phyloP scores from a whole-genome alignment of 92 coral and sea anemone genomes.

The Umimayanthus chanpuru region DNA sequence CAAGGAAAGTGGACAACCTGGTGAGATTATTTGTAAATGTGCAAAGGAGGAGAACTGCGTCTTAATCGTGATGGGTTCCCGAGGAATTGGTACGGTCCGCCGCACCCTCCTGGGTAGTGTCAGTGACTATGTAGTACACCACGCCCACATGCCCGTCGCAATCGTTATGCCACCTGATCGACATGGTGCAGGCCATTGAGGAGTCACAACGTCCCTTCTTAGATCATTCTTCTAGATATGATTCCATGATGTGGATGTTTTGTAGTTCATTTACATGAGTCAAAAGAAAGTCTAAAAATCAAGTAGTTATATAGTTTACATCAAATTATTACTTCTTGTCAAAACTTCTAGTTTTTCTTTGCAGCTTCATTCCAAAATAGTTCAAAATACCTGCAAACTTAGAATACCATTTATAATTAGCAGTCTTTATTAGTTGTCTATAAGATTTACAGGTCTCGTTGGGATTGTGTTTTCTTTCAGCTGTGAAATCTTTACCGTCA shows the following conservation, averaged over 20 bases:
- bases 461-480: no score
- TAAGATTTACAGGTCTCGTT: no score
- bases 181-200: neutral
- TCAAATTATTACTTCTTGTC: neutral
- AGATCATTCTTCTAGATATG: neutral
- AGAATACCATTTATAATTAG: neutral
- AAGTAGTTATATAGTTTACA: neutral
- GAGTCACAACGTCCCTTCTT: neutral
- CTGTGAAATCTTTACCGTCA: no score
- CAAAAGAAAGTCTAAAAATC: neutral
- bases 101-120: conserved; percentile 84
- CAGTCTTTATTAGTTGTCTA: no score
- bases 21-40: conserved; percentile 80
- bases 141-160: conserved; percentile 69
- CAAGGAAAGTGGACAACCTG: conserved; percentile 80
- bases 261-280: neutral
- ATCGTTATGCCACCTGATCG: conserved; percentile 70
- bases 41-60: conserved; percentile 64
- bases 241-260: neutral
- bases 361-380: neutral
- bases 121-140: conserved; percentile 84
- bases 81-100: conserved; percentile 77
- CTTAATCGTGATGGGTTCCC: conserved; percentile 72
- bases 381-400: neutral
- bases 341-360: neutral